phyloP scores from a whole-genome alignment of 2,888 invertebrate species.

The Tridacna gigas region DNA sequence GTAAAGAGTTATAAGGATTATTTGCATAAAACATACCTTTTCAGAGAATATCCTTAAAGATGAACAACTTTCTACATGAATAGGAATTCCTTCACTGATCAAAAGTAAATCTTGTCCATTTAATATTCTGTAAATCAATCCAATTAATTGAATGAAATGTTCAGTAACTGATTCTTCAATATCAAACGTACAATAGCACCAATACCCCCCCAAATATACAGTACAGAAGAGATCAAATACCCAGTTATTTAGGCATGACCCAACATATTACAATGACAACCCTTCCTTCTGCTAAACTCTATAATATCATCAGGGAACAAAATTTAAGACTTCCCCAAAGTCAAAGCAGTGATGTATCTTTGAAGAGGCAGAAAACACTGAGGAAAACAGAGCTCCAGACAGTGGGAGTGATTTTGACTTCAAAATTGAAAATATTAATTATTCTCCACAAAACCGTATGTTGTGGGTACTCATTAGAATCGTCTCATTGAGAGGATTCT shows the following conservation, averaged over 20 bases:
- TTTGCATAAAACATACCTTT: background rate
- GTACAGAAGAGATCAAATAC: conserved; percentile 8
- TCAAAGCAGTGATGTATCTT: too few species aligned
- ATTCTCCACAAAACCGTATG: too few species aligned
- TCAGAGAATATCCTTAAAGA: background rate
- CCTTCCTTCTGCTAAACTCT: too few species aligned
- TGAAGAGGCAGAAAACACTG: too few species aligned
- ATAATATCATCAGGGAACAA: too few species aligned
- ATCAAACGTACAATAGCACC: background rate
- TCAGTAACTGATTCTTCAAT: background rate
- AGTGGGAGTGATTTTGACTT: too few species aligned
- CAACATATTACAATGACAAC: conserved; percentile 4
- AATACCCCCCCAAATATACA: background rate
- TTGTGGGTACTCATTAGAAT: too few species aligned
- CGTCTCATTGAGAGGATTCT: too few species aligned
- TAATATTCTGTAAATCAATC: background rate
- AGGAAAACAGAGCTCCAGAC: too few species aligned
- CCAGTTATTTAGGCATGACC: conserved; percentile 14
- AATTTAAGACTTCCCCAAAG: too few species aligned
- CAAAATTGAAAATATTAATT: too few species aligned
- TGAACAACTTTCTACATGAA: background rate
- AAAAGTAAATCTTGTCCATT: background rate
- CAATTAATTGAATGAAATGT: background rate
- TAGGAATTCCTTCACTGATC: background rate
- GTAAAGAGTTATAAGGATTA: too few species aligned